Evolutionary conservation across 1,140 invertebrate genomes (phyloP), one percentile per base, ranked within the genome.

Genomic region (Scaptomyza hsui): DNA sequence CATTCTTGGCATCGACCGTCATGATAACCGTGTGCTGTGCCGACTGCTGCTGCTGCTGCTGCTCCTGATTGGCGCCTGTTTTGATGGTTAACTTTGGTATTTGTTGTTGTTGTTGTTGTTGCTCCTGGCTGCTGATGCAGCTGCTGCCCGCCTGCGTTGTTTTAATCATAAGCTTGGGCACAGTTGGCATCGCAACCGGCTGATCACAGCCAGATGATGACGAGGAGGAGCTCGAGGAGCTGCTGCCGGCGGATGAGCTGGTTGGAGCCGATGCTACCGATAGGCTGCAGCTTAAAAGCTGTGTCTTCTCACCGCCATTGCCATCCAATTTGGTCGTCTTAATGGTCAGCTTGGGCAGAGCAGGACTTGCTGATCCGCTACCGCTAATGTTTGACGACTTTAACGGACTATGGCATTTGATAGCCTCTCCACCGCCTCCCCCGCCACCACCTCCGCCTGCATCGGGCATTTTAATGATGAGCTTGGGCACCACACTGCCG

Each of bases 161-260:
- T 64, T 91, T 91, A 21, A 91, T 91, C 64, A 90, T 91, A 47
- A 91, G 69, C 55, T 91, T 91, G 9, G 90, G 90, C 60, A 91
- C 83, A n/a, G 71, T 69, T 41, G 45, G 81, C 52, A 49, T 49
- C 48, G 71, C 59, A n/a, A 37, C 32, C 4, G 60, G 39, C 39
- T 76, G 48, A 13, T 80, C 57, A 4, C 76, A 69, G 6, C 61
- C 61, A 9, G 80, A 86, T 0, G 78, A 81, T 4, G 78, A 83
- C 3, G 52, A 55, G 6, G 18, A 41, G n/a, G 52, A 55, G 2
- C 37, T 41, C 3, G 35, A 19, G 15, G 10, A 16, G 9, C 35
- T 32, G 26, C 56, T 59, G 24, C 44, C 49, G 39, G 75, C 75
- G 7, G 37, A 55, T 10, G 37, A 55, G 19, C 37, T 55, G 15